phyloP scores from a whole-genome alignment of 2,113 vertebrate species.

The Pelmatolapia mariae region DNA sequence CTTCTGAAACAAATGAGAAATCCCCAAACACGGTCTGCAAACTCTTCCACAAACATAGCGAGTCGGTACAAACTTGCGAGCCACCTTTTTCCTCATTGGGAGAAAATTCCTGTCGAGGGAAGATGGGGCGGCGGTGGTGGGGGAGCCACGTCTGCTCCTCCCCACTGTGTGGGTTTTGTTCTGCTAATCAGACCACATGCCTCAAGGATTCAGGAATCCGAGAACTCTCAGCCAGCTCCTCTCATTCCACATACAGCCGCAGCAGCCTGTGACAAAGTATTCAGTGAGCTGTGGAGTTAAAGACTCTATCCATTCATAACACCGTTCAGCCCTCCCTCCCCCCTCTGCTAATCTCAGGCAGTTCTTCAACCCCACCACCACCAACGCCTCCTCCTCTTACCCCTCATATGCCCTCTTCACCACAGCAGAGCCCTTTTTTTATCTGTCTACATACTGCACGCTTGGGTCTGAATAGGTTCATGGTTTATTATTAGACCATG shows the following conservation, averaged over 20 bases:
- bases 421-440: conserved; percentile 38
- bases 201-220: conserved; percentile 70
- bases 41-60: conserved; percentile 28
- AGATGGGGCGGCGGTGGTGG: not conserved
- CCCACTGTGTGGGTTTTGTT: conserved; percentile 72
- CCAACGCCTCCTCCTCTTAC: conserved; percentile 17
- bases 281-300: conserved; percentile 67
- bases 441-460: conserved; percentile 31
- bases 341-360: conserved; percentile 46
- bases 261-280: conserved; percentile 70
- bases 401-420: conserved; percentile 54
- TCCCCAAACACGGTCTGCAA: conserved; percentile 15
- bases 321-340: conserved; percentile 30
- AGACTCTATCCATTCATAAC: conserved; percentile 74
- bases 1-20: conserved; percentile 10
- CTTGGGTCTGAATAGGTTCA: conserved; percentile 36
- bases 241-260: conserved; percentile 65
- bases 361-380: conserved; percentile 23
- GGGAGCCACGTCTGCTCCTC: conserved; percentile 60
- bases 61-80: conserved; percentile 42
- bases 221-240: conserved; percentile 62
- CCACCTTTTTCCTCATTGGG: conserved; percentile 41
- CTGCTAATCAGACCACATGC: conserved; percentile 76
- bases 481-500: conserved; percentile 64
- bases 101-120: conserved; percentile 56